phyloP scores from a whole-genome alignment of 2,113 vertebrate species.

The Otis tarda region DNA sequence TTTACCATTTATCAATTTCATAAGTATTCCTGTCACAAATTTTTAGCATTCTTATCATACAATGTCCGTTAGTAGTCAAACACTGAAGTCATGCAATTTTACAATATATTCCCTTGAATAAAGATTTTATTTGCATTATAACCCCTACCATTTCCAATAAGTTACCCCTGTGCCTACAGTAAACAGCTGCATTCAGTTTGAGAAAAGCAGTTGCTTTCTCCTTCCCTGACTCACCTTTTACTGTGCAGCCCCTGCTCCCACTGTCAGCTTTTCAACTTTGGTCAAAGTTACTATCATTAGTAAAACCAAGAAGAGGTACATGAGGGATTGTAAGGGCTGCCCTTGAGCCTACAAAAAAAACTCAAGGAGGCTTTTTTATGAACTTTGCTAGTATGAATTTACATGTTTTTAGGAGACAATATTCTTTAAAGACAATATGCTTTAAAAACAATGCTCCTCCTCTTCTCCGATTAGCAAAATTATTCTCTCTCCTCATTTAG shows the following conservation, averaged over 20 bases:
- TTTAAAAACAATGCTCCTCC: neutral
- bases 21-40: neutral
- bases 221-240: neutral
- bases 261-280: neutral
- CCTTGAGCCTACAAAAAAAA: neutral
- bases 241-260: neutral
- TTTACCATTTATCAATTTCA: neutral
- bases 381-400: neutral
- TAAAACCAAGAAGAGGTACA: neutral
- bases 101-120: neutral
- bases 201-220: neutral
- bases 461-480: neutral
- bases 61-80: neutral
- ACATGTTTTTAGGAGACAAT: neutral
- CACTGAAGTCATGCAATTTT: neutral
- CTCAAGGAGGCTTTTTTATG: neutral
- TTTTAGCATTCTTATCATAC: neutral
- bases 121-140: neutral
- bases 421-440: too few relatives aligned
- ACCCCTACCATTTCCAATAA: neutral
- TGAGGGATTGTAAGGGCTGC: neutral
- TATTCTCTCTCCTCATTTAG: neutral
- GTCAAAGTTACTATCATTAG: neutral
- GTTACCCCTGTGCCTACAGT: neutral
- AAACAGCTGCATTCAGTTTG: neutral